Percentiles rank a stretch among this genome's conserved stretches.
These are phyloP conservation scores for Drosophila mojavensis DNA, from an alignment of 1,140 invertebrate species.

Conservation along the genomic window DNA sequence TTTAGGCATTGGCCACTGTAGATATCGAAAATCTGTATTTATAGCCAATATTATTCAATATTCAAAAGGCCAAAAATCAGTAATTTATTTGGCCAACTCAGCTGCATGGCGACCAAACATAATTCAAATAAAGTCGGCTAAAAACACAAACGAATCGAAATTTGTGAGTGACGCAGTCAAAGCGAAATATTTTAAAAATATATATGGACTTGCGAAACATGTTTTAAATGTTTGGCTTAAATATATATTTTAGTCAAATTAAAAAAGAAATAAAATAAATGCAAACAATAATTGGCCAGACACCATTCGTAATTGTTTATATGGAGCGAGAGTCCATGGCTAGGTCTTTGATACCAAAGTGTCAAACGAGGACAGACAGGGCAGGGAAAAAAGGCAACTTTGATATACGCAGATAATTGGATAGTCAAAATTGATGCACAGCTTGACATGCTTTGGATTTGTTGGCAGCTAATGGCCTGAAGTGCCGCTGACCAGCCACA, in stretches of 20 bases:
- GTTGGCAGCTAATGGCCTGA: conserved; percentile 41
- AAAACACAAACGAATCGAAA: conserved; percentile 21
- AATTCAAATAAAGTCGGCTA: conserved; percentile 20
- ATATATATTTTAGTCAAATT: conserved; percentile 1
- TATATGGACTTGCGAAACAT: background rate
- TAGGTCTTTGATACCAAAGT: conserved; percentile 15
- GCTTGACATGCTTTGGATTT: conserved; percentile 42
- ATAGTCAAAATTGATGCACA: conserved; percentile 51
- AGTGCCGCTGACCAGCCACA: conserved; percentile 26
- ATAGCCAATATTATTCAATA: background rate
- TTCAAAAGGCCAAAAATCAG: conserved; percentile 11
- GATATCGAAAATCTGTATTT: conserved; percentile 4
- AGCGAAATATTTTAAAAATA: background rate
- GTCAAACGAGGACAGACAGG: background rate
- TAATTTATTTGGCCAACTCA: conserved; percentile 32
- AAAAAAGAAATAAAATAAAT: background rate
- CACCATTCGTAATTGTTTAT: conserved; percentile 26
- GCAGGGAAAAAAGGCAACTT: background rate
- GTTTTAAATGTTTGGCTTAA: background rate
- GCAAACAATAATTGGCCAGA: conserved; percentile 10
- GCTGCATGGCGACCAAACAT: conserved; percentile 13
- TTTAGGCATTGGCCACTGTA: background rate
- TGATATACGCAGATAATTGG: conserved; percentile 40
- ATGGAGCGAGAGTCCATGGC: background rate
- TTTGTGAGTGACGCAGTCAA: conserved; percentile 10